Evolutionary conservation across 2,113 vertebrate species (phyloP).

Genomic region (Cavia aperea): DNA sequence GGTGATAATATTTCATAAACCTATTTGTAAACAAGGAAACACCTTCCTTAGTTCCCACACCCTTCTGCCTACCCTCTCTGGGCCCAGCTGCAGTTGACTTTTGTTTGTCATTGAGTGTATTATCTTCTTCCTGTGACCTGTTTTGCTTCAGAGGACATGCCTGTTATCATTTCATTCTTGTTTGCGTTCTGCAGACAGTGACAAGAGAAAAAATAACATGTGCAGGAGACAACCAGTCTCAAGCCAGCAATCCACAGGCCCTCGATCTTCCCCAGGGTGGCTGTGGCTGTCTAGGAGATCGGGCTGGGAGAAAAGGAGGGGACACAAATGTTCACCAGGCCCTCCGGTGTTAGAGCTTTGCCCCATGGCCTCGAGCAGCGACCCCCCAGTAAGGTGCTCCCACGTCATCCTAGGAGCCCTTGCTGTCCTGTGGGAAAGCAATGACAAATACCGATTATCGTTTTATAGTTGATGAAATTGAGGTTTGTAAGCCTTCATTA

Average conservation of each 20-base stretch:
- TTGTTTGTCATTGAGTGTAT: conserved; percentile 24
- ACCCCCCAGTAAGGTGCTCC: not conserved
- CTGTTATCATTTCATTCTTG: conserved; percentile 32
- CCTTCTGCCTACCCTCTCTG: not conserved
- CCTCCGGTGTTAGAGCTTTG: not conserved
- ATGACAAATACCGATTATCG: not conserved
- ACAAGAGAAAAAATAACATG: not conserved
- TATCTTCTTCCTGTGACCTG: conserved; percentile 51
- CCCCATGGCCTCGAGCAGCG: not conserved
- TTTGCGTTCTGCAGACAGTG: conserved; percentile 40
- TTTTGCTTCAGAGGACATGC: conserved; percentile 51
- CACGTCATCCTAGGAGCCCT: not conserved
- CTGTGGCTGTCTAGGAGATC: not conserved
- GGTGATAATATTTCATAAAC: not conserved
- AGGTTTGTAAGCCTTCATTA: conserved; percentile 16
- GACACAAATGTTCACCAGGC: accelerated
- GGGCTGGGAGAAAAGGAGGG: not conserved
- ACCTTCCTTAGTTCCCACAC: not conserved
- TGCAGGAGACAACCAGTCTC: not conserved
- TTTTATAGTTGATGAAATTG: not conserved
- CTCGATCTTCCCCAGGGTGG: not conserved
- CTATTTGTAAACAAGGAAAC: not conserved
- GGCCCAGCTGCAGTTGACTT: not conserved
- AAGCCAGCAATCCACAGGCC: not conserved
- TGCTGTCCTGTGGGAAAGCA: not conserved